phyloP scores from a whole-genome alignment of 1,140 invertebrate species.

The Microplitis mediator region DNA sequence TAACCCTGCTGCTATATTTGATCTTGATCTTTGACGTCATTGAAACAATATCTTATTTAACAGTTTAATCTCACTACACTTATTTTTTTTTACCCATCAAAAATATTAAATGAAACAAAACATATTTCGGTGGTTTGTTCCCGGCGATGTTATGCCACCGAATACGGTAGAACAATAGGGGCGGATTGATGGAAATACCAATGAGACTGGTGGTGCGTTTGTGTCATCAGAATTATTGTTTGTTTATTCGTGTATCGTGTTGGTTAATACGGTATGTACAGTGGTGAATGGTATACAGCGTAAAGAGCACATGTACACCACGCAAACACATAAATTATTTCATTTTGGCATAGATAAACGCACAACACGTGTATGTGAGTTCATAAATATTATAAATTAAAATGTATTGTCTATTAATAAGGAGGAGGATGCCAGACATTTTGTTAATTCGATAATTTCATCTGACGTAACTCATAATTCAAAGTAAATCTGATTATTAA shows the following conservation, averaged over 20 bases:
- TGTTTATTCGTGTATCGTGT: background rate
- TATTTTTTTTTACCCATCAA: too few relatives aligned
- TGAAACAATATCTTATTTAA: background rate
- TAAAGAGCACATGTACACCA: background rate
- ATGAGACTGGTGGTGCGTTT: background rate
- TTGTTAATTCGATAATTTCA: too few relatives aligned
- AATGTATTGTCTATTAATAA: background rate
- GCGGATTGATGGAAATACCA: background rate
- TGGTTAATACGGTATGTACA: background rate
- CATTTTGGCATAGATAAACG: constrained; percentile 8
- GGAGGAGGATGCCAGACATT: background rate
- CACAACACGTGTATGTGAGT: background rate
- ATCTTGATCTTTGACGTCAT: background rate
- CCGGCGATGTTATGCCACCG: too few relatives aligned
- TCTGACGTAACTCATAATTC: too few relatives aligned
- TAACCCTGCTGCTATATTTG: constrained; percentile 22
- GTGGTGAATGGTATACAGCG: background rate
- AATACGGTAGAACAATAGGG: background rate
- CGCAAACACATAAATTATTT: constrained; percentile 11
- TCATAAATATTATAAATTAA: background rate
- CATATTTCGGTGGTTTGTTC: too few relatives aligned
- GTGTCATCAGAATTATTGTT: constrained; percentile 14
- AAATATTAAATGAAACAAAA: too few relatives aligned
- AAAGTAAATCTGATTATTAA: too few relatives aligned
- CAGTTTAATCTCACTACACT: too few relatives aligned